Evolutionary conservation across 92 coral and sea anemone genomes (phyloP), one percentile per base, ranked within the genome.

Genomic region (Phenganax marumi): DNA sequence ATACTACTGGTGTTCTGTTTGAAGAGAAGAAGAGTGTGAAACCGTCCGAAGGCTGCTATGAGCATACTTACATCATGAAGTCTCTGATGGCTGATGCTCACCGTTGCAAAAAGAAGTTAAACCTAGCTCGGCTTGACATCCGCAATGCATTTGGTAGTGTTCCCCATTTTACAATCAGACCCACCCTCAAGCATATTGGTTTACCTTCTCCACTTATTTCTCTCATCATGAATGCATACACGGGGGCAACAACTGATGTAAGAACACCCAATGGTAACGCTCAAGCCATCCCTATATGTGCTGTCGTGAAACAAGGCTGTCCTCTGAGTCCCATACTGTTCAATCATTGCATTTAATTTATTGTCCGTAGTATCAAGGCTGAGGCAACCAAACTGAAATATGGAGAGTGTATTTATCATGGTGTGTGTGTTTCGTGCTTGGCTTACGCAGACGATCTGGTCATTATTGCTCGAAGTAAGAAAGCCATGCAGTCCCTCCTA

Each of bases 381-480:
- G 83, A 72, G 17, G 83, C 83, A 18, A 22, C 72, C 48, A 46
- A 24, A 52, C 23, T 48, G 8, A 57, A 57, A 23, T n/a, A 21
- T 57, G 83, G 43, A 33, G 83, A 52, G n/a, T 17, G 66, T 66
- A 22, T 51, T 12, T 72, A 78, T 23, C 19, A 24, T 62, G 61
- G 10, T 48, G 12, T 53, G 0, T 48, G 19, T 22, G 22, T 78
- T 49, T 56, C 83, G 50, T 46, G 56, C 23, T 52, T 78, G 25
- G 83, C 83, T 23, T 78, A 78, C 50, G 83, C 83, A 46, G 83
- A 78, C 52, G 76, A 78, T 51, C 52, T 78, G 39, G 83, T 78
- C 54, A 56, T 78, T 13, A 25, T 78, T 78, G 69, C 83, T 51
- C 72, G 83, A 17, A 62, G 54, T 51, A 78, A 78, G 60, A 47